Conservation (phyloP, 2,797 vertebrate genomes). For the Vipera latastei region DNA sequence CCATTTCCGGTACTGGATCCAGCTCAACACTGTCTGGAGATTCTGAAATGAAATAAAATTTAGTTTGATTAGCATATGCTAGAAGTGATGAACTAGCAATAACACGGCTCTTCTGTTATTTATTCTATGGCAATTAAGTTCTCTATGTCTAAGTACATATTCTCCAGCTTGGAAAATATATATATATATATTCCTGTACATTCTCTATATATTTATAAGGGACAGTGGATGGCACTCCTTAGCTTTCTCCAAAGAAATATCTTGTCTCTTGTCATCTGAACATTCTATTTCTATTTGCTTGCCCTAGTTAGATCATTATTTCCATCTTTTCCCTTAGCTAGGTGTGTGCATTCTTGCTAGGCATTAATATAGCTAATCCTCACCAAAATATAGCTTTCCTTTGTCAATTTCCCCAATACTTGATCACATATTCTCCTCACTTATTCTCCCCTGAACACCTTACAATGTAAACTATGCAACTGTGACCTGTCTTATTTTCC, state of each 20-base stretch:
- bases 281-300: not conserved
- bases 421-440: not conserved
- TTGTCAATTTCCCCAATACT: not conserved
- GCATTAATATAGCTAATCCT: not conserved
- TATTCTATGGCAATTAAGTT: not conserved
- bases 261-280: not conserved
- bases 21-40: not conserved
- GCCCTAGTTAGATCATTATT: not conserved
- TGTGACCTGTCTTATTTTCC: not conserved
- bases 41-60: constrained; percentile 21
- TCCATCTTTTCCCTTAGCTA: not conserved
- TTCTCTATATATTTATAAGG: not conserved
- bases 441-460: not conserved
- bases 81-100: not conserved
- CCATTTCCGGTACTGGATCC: constrained; percentile 18
- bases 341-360: not conserved
- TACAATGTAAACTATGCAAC: not conserved
- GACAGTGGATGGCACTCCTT: too few relatives aligned
- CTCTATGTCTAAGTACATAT: not conserved
- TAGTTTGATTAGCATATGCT: not conserved
- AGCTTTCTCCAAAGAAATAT: not conserved
- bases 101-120: not conserved
- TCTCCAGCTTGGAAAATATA: not conserved
- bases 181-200: not conserved
- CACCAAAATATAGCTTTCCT: not conserved